Evolutionary conservation across 1,140 invertebrate species (phyloP).

Genomic region (Pissodes strobi): DNA sequence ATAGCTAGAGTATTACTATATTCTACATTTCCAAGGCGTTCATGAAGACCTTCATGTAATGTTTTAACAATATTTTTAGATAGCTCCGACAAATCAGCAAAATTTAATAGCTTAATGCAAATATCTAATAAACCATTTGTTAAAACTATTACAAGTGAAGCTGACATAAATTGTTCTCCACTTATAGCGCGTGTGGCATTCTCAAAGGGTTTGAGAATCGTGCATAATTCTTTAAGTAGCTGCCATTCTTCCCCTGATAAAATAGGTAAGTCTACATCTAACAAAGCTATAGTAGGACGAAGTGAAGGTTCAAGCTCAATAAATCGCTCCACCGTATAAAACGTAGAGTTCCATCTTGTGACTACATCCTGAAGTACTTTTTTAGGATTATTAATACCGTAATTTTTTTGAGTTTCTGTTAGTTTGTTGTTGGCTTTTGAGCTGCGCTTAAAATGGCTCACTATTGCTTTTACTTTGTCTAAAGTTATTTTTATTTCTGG

Average conservation of each 20-base stretch:
- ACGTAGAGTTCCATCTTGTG: constrained; percentile 53
- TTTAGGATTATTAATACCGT: constrained; percentile 12
- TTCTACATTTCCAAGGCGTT: too few species aligned
- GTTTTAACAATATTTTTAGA: too few species aligned
- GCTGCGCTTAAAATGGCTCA: constrained; percentile 45
- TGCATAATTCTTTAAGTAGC: constrained; percentile 19
- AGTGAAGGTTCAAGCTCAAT: constrained; percentile 38
- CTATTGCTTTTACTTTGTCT: constrained; percentile 42
- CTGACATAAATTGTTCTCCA: constrained; percentile 11
- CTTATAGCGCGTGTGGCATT: constrained; percentile 15
- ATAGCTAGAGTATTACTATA: too few species aligned
- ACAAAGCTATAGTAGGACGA: constrained; percentile 19
- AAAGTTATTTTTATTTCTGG: constrained; percentile 1
- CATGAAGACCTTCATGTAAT: too few species aligned
- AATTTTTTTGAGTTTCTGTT: constrained; percentile 20
- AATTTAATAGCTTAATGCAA: too few species aligned
- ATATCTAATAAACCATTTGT: too few species aligned
- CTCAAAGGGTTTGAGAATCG: constrained; percentile 19
- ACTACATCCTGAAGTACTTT: constrained; percentile 43
- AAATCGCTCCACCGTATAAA: constrained; percentile 50
- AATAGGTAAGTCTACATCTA: constrained; percentile 12
- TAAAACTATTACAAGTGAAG: too few species aligned
- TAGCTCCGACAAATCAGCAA: too few species aligned
- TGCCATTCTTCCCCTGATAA: constrained; percentile 23
- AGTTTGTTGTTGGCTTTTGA: constrained; percentile 38